Evolutionary conservation across 2,113 vertebrate genomes (phyloP).

Genomic region (Etheostoma cragini): DNA sequence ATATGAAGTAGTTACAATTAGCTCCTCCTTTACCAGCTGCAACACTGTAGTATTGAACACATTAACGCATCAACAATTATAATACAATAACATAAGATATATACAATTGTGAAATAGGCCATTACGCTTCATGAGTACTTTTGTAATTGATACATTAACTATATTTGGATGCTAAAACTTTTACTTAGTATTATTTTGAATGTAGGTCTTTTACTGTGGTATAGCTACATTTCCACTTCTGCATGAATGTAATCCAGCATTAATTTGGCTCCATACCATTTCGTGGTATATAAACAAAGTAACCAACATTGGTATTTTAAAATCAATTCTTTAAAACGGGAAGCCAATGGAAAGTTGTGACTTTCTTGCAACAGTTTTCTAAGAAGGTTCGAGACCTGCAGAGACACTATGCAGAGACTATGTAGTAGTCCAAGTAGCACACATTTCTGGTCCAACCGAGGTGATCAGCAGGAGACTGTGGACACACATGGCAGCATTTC

Average conservation of each 20-base stretch:
- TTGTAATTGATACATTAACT: no score
- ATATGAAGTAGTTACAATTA: background rate
- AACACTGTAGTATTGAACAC: background rate
- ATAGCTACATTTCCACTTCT: background rate
- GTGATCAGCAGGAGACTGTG: background rate
- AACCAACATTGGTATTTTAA: background rate
- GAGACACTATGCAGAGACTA: no score
- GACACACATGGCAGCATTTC: background rate
- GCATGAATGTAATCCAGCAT: background rate
- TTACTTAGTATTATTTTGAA: background rate
- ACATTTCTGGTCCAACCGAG: background rate
- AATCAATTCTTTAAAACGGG: background rate
- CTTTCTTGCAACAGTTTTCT: background rate
- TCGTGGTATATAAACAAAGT: background rate
- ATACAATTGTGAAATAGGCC: background rate
- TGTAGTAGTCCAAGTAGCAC: background rate
- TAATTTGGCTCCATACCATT: background rate
- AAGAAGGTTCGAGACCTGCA: background rate
- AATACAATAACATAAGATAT: background rate
- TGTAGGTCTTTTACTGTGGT: background rate
- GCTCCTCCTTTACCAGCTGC: background rate
- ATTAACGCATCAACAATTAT: background rate
- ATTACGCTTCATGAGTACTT: background rate
- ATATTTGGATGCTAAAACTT: background rate
- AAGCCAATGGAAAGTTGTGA: background rate